Evolutionary conservation across 2,797 vertebrate genomes (phyloP), one percentile per base, ranked within the genome.

Genomic region (Paedocypris micromegethes): DNA sequence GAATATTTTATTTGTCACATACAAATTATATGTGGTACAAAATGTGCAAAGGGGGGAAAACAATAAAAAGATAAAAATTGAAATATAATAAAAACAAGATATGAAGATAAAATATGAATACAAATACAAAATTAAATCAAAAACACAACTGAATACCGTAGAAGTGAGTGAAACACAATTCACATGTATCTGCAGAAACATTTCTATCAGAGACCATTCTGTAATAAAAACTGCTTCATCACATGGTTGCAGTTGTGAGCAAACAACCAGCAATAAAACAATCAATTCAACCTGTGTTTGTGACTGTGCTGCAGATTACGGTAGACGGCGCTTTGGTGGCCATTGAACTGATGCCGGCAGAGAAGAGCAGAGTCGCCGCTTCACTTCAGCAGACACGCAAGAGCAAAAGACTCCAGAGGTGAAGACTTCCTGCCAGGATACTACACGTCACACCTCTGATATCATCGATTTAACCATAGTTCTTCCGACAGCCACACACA

Each of bases 331-430:
- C 93, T 77, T 90, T 95, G 78, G 79, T 99, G 58, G 90, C 92
- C 73, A 84, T 82, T 61, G 95, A 98, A 83, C 86, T 99, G 4
- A 83, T 87, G 38, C 94, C 91, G 41, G 84, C 87, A 38, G 88
- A 90, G 9, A 93, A 89, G 75, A 75, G 82, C 3, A 88, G 80
- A 75, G 81, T 82, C 8, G 68, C 79, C 0, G 83, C 86, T 53
- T 93, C 93, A 3, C 79, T 99, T 70, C 93, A 94, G 75, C 93
- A 96, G 79, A 92, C 88, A 4, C 92, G 96, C 75, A 80, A 93
- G 58, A 93, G 89, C 75, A 90, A 88, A 43, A 89, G 92, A 83
- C 82, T 83, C 3, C 90, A 79, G 56, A 93, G 92, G 89, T 88
- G 70, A 61, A 70, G 40, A 39, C 9, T 6, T 8, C 7, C n/a